Evolutionary conservation across 2,888 invertebrate species (phyloP).

Genomic region (Polydrusus cervinus): DNA sequence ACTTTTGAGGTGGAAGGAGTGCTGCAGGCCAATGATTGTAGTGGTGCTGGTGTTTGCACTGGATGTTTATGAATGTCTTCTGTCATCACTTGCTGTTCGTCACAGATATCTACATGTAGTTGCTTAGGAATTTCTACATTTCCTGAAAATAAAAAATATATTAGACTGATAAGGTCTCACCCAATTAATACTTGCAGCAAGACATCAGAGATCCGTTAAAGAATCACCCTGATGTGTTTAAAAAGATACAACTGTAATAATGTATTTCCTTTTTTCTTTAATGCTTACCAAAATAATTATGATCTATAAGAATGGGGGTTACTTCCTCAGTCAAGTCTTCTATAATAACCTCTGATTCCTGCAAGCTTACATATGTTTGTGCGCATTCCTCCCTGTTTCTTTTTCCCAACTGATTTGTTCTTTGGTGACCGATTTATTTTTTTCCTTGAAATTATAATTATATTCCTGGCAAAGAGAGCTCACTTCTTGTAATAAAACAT

Average conservation of each 20-base stretch:
- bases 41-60: neutral
- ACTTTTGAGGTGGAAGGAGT: constrained; percentile 5
- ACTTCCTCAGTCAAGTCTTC: neutral
- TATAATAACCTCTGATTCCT: neutral
- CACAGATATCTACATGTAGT: neutral
- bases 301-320: neutral
- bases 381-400: neutral
- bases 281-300: neutral
- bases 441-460: neutral
- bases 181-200: neutral
- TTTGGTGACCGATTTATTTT: neutral
- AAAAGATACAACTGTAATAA: neutral
- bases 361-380: neutral
- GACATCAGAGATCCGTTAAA: neutral
- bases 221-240: neutral
- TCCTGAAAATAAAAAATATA: neutral
- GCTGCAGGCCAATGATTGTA: neutral
- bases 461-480: neutral
- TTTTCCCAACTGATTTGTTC: neutral
- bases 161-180: neutral
- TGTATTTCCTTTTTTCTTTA: neutral
- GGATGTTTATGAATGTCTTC: neutral
- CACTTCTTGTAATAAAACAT: neutral
- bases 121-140: neutral
- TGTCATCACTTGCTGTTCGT: neutral